Base-by-base conservation (phyloP, 1,140 invertebrate species). In the Homarus americanus region DNA sequence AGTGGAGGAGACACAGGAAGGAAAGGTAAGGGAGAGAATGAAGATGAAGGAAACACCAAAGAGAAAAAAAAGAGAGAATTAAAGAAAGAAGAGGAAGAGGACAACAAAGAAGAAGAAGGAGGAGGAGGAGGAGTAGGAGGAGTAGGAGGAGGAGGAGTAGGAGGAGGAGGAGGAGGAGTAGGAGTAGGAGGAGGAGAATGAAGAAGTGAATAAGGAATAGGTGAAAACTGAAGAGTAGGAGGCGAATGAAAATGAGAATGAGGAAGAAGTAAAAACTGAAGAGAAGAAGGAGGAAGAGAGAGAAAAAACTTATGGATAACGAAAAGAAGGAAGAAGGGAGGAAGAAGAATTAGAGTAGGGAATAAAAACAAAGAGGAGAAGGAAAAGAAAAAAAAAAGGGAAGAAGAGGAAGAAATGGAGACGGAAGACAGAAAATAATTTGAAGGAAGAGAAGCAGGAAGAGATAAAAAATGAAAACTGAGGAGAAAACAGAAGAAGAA, bases 1-100 rank as follows among this genome's bases (percentile, higher is more conserved):
- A 83, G 80, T 58, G 79, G 58, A 49, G 58, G 79, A 82, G 79
- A 82, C 17, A 58, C n/a, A 82, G 79, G 44, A 49, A 15, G 44
- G 44, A 49, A 73, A 17, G 72, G n/a, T n/a, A 32, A 32, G 36
- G 72, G 7, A 38, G 12, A 32, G 32, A 73, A 32, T n/a, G 72
- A 34, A 12, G 36, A 32, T 34, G 72, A 32, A 73, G 72, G 72
- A 32, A 73, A n/a, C n/a, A n/a, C n/a, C n/a, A n/a, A n/a, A n/a
- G n/a, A n/a, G n/a, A n/a, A n/a, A n/a, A n/a, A n/a, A n/a, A n/a
- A n/a, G n/a, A n/a, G n/a, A n/a, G n/a, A n/a, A n/a, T n/a, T n/a
- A n/a, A n/a, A n/a, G n/a, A n/a, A n/a, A n/a, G n/a, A n/a, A n/a
- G n/a, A n/a, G n/a, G n/a, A n/a, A n/a, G n/a, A n/a, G n/a, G n/a